These are phyloP conservation scores for Ctenopoma kingsleyae DNA, from an alignment of 2,797 vertebrate genomes.

Conservation along the genomic window DNA sequence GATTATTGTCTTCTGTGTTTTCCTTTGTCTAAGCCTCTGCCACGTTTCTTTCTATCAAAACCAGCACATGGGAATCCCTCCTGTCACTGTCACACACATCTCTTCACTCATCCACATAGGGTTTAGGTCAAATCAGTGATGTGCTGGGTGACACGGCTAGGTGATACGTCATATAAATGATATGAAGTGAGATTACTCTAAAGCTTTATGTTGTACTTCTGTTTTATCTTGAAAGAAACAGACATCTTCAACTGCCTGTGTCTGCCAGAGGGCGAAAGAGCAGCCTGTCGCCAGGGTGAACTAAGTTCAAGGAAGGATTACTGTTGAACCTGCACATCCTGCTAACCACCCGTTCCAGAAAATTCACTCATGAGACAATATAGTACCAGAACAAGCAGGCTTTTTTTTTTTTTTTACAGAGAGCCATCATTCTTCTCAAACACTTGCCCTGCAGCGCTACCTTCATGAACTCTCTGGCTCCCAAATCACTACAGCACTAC, in stretches of 20 bases:
- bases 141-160: neutral
- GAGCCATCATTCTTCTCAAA: conserved; percentile 7
- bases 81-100: conserved; percentile 7
- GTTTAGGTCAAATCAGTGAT: conserved; percentile 31
- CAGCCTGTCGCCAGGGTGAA: conserved; percentile 9
- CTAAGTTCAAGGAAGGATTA: conserved; percentile 5
- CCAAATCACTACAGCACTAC: neutral
- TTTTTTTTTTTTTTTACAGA: neutral
- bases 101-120: neutral
- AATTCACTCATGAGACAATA: neutral
- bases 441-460: neutral
- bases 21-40: conserved; percentile 3
- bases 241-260: neutral
- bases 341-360: conserved; percentile 5
- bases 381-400: neutral
- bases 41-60: conserved; percentile 34
- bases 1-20: conserved; percentile 24
- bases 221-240: neutral
- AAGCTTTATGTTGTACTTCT: conserved; percentile 7
- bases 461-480: neutral
- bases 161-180: conserved; percentile 37
- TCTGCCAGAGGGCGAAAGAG: conserved; percentile 13
- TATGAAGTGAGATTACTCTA: neutral
- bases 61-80: conserved; percentile 10
- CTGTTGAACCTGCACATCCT: conserved; percentile 19